Base-by-base conservation (phyloP, 2,888 invertebrate genomes). In the Dryococelus australis region DNA sequence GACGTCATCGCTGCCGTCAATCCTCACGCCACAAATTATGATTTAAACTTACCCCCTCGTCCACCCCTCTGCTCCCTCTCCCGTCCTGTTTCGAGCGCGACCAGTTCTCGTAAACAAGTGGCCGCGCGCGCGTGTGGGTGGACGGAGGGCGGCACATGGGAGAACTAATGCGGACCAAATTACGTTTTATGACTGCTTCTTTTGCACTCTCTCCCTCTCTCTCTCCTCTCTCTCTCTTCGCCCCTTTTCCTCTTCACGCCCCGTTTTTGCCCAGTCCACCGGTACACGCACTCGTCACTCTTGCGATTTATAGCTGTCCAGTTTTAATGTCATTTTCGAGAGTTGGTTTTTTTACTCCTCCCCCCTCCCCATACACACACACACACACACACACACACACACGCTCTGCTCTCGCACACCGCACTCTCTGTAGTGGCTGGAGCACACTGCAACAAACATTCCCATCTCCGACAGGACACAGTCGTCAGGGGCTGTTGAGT, bases 1-100 rank as follows among this genome's bases (percentile, higher is more conserved):
- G 83, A 83, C 83, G 83, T 83, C 83, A 83, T 83, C 43, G 28
- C 24, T n/a, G 43, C 43, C 43, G 83, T 83, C 83, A 83, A 83
- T 83, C 83, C 43, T 24, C 35, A 20, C 16, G 83, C 43, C 43
- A 83, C 83, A 83, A 83, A 83, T 83, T 83, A 83, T 83, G 83
- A 83, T 83, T 83, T 35, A 83, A 83, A 83, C 24, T 65, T 65
- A n/a, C 8, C 20, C n/a, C 65, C 65, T 16, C 8, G 1, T 12
- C 51, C 51, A 0, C 51, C 16, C 65, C 65, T 24, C 65, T 9
- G 12, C 24, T 16, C n/a, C 20, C n/a, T 47, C 24, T 65, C 24
- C n/a, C 65, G 24, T 65, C 24, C 65, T 65, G 65, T 65, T 65
- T n/a, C 24, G 65, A 65, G 65, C 65, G 65, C 65, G 65, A 65